phyloP scores from a whole-genome alignment of 2,888 invertebrate genomes.

The Proisotoma minuta region DNA sequence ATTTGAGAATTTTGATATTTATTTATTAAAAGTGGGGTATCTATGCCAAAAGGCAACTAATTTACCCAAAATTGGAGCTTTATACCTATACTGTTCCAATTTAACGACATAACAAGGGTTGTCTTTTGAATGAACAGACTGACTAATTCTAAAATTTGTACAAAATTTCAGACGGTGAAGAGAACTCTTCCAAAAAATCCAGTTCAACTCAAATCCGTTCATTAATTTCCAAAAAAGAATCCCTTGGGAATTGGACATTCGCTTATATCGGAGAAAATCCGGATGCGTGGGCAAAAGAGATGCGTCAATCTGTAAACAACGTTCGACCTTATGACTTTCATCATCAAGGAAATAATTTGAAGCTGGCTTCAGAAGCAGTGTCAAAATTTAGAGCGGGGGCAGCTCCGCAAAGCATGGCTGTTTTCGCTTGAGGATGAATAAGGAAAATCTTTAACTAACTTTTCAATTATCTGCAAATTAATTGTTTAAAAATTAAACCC shows the following conservation, averaged over 20 bases:
- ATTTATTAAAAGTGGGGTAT: no score
- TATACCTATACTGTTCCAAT: no score
- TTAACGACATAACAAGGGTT: no score
- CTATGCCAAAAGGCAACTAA: no score
- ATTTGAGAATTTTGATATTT: no score
- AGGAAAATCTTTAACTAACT: no score
- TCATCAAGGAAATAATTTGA: neutral
- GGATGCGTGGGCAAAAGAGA: constrained; percentile 1
- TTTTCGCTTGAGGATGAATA: no score
- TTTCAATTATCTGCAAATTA: no score
- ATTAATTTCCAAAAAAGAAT: constrained; percentile 1
- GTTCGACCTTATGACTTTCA: neutral
- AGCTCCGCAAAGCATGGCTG: neutral
- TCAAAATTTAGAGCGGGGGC: neutral
- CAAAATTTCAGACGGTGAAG: constrained; percentile 8
- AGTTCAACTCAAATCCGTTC: neutral
- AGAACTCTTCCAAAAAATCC: constrained; percentile 2
- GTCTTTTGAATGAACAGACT: no score
- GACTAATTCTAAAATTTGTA: no score
- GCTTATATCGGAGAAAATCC: constrained; percentile 18
- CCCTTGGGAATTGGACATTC: constrained; percentile 12
- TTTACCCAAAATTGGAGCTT: no score
- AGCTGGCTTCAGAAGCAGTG: neutral
- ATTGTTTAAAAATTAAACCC: no score
- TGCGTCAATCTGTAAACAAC: neutral